These are phyloP conservation scores for Eudasyphora cyanicolor DNA, from an alignment of 2,888 invertebrate species.

Conservation along the genomic window DNA sequence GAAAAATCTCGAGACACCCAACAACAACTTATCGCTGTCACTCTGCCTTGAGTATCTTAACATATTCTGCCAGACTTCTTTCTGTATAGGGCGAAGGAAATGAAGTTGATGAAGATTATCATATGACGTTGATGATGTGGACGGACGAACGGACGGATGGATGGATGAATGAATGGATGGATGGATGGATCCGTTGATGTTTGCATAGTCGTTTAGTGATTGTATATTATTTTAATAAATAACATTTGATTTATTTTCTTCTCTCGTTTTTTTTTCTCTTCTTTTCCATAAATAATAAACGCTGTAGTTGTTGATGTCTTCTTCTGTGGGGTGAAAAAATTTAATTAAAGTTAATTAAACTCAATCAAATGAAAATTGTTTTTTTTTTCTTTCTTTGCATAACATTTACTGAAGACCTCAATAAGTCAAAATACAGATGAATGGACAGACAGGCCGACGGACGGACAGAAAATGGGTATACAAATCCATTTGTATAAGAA, in stretches of 20 bases:
- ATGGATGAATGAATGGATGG: background rate
- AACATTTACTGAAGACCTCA: background rate
- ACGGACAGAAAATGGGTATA: too few species aligned
- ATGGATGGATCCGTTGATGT: background rate
- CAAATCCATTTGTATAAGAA: too few species aligned
- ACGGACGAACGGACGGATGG: background rate
- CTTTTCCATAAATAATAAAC: background rate
- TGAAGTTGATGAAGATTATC: background rate
- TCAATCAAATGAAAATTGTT: constrained; percentile 74
- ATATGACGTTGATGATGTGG: background rate
- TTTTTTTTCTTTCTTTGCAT: background rate
- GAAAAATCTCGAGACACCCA: background rate
- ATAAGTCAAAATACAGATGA: background rate
- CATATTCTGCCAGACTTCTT: background rate
- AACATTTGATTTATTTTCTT: background rate
- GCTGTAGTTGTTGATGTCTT: constrained; percentile 15
- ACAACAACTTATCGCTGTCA: constrained; percentile 12
- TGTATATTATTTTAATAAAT: constrained; percentile 10
- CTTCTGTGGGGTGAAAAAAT: constrained; percentile 77
- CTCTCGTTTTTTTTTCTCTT: background rate
- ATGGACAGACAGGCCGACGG: background rate
- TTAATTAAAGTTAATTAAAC: constrained; percentile 80
- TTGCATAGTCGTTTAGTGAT: background rate
- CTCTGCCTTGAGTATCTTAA: background rate
- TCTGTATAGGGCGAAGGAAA: background rate